Base-by-base conservation (phyloP, 30 jellyfish, hydroid and myxozoan genomes). In the Sanderia malayensis region DNA sequence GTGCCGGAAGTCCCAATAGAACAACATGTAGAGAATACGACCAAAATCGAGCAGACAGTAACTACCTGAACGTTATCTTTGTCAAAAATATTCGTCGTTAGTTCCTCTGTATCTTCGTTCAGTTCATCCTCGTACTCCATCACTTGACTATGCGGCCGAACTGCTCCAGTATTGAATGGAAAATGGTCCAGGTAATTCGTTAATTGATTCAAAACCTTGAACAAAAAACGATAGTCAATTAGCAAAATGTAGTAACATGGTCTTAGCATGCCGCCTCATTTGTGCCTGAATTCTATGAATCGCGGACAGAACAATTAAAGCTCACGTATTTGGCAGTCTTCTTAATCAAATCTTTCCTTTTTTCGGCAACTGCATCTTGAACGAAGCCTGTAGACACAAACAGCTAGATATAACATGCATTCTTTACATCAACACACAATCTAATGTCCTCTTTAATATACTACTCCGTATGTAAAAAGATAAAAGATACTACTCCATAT, bases 81-180 rank as follows among this genome's bases (percentile, higher is more conserved):
- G 47, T 86, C 96, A 58, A 86, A 86, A n/a, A 86, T 73, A 30
- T 85, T 69, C 11, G 93, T 70, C 13, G 95, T 67, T 27, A 73
- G 34, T 27, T 73, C 95, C 2, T 83, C 95, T 55, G 73, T 22
- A 2, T 74, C 86, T 0, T 27, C 52, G 20, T 85, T 13, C 11
- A 64, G 19, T 19, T 46, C 74, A 46, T 93, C 99, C n/a, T 93
- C 99, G 22, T 75, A 46, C 45, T 93, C 99, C 80, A 82, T 45
- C 17, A 93, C 90, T 41, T 57, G 76, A 58, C 99, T 93, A 11
- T 74, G 84, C 9, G 94, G 96, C 3, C 96, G 88, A 31, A 86
- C 96, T 8, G 99, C 99, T 15, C 99, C 99, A 46, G 96, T 86
- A 73, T 80, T 77, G 85, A 86, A 74, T 19, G 99, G 99, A 67